phyloP scores from a whole-genome alignment of 2,888 invertebrate species.

The Leucozona laternaria region DNA sequence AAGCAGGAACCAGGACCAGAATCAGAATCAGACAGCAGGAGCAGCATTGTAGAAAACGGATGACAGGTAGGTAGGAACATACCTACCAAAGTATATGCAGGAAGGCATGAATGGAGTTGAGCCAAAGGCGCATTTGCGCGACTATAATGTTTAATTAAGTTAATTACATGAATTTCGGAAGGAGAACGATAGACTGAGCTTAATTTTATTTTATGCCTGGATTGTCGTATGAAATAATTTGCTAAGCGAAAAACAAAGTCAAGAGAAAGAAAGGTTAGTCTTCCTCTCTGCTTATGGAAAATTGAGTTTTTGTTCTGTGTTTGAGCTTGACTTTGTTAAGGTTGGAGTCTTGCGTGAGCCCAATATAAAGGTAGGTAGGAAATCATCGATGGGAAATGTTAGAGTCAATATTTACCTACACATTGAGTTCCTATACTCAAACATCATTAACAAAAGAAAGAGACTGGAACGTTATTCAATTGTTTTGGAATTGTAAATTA shows the following conservation, averaged over 20 bases:
- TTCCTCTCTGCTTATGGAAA: neutral
- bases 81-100: constrained; percentile 1
- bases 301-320: neutral
- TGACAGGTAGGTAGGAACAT: constrained; percentile 24
- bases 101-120: constrained; percentile 57
- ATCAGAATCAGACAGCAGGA: constrained; percentile 4
- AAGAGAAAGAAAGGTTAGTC: neutral
- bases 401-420: no score
- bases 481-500: no score
- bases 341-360: neutral
- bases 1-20: constrained; percentile 37
- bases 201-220: constrained; percentile 63
- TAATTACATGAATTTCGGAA: constrained; percentile 72
- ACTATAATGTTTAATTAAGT: constrained; percentile 75
- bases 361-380: neutral
- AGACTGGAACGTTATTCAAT: no score
- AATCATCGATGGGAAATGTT: neutral
- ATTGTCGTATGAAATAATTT: constrained; percentile 39
- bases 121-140: constrained; percentile 73
- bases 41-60: constrained; percentile 15
- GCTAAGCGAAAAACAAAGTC: neutral
- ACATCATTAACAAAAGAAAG: no score
- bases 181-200: constrained; percentile 50
- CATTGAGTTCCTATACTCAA: no score
- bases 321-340: neutral